Conservation (phyloP, 2,113 vertebrate species). For the Charadrius vociferus region DNA sequence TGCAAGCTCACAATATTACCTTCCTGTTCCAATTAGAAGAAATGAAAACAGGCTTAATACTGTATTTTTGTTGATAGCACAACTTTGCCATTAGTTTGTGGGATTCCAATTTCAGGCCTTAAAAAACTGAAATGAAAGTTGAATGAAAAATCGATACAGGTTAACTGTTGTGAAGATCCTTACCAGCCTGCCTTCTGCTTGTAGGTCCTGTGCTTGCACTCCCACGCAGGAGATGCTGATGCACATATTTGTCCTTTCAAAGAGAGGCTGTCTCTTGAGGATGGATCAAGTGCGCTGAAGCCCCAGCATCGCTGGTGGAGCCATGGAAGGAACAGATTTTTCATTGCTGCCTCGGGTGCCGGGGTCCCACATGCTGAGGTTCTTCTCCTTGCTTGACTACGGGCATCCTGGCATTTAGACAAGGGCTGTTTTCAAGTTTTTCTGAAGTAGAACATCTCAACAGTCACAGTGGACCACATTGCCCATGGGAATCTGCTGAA, state of each 20-base stretch:
- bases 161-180: background rate
- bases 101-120: background rate
- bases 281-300: accelerated
- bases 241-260: background rate
- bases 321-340: background rate
- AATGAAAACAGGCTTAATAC: background rate
- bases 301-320: background rate
- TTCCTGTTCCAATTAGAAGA: background rate
- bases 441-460: background rate
- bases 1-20: background rate
- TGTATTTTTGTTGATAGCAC: background rate
- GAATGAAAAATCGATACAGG: background rate
- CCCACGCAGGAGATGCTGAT: background rate
- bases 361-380: accelerated
- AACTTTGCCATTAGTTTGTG: background rate
- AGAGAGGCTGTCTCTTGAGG: background rate
- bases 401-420: background rate
- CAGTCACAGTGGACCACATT: background rate
- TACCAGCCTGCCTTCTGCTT: background rate
- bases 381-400: background rate
- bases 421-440: background rate
- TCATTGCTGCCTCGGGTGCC: background rate
- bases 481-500: background rate
- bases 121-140: background rate
- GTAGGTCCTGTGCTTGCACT: background rate